Conservation (phyloP, 2,113 vertebrate species). For the Isurus oxyrinchus region DNA sequence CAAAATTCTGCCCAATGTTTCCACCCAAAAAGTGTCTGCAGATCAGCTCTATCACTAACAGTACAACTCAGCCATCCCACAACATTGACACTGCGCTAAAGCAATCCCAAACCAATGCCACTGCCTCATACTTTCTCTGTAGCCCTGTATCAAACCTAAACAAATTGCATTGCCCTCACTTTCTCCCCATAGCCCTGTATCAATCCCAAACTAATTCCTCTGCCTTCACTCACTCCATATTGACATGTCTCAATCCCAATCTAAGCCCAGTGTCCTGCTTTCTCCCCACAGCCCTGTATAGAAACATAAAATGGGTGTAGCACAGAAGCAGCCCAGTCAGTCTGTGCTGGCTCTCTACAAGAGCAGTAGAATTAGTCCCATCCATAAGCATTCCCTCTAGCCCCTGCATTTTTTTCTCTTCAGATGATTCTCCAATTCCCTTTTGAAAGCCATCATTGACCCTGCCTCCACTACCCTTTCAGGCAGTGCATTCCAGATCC, state of each 20-base stretch:
- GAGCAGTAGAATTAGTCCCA: not conserved
- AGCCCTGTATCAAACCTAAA: not conserved
- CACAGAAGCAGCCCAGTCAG: too few relatives aligned
- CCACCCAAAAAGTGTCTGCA: too few relatives aligned
- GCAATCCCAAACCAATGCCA: not conserved
- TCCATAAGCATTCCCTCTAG: not conserved
- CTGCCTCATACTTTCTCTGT: not conserved
- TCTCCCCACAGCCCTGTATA: not conserved
- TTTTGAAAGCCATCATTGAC: too few relatives aligned
- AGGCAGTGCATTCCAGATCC: too few relatives aligned
- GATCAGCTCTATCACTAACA: too few relatives aligned
- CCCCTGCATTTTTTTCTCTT: not conserved
- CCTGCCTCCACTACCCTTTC: too few relatives aligned
- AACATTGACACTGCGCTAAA: not conserved
- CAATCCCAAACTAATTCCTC: not conserved
- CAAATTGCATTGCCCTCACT: not conserved
- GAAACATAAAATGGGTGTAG: too few relatives aligned
- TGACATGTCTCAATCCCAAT: too few relatives aligned
- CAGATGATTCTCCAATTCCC: not conserved
- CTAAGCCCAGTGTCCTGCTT: not conserved
- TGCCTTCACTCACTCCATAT: not conserved
- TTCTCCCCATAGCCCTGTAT: not conserved
- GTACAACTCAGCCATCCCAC: too few relatives aligned
- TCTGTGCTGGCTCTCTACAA: too few relatives aligned
- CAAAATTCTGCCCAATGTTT: too few relatives aligned